Evolutionary conservation across 2,113 vertebrate genomes (phyloP), one percentile per base, ranked within the genome.

Genomic region (Caranx ignobilis): DNA sequence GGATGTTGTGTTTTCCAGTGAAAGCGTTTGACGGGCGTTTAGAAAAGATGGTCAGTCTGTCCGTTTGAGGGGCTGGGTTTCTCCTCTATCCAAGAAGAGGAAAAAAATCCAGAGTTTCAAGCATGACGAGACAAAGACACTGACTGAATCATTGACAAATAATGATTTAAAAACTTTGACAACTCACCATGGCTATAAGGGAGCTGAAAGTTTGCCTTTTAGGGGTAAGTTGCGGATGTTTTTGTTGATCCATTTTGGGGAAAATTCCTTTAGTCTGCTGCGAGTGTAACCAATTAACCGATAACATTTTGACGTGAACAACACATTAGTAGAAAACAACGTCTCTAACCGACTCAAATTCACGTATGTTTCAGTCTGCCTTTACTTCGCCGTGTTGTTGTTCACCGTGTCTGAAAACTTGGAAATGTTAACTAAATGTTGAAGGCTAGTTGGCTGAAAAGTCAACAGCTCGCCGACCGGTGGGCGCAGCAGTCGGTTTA

Each of bases 181-280:
- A n/a, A 78, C 66, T 64, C 4, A 72, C 66, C 85, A 95, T 96
- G 95, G 93, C 97, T 75, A 98, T 99, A 86, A 94, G 97, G 84
- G 97, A 98, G 94, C 95, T 99, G 70, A 99, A 99, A 96, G 97
- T 98, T 71, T 99, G 97, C 82, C 97, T 98, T 88, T 95, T 99
- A 55, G 97, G 97, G 95, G 98, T 99, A 93, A 98, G 97, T 97
- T 83, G 21, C 63, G 71, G 69, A 89, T 85, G 66, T 72, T 88
- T 61, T 77, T 83, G 68, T 75, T 70, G 56, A 75, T 83, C 65
- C 67, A 26, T 68, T 82, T 79, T 85, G 32, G 71, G 78, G 43
- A 52, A 87, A 85, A 93, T 92, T 93, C 91, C 80, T 88, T 63
- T 34, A 80, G 69, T 70, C 75, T 77, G 74, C 70, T 60, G 59